Percentiles rank a stretch among this genome's conserved stretches.
phyloP scores from a whole-genome alignment of 2,797 vertebrate genomes.

The Periparus ater region DNA sequence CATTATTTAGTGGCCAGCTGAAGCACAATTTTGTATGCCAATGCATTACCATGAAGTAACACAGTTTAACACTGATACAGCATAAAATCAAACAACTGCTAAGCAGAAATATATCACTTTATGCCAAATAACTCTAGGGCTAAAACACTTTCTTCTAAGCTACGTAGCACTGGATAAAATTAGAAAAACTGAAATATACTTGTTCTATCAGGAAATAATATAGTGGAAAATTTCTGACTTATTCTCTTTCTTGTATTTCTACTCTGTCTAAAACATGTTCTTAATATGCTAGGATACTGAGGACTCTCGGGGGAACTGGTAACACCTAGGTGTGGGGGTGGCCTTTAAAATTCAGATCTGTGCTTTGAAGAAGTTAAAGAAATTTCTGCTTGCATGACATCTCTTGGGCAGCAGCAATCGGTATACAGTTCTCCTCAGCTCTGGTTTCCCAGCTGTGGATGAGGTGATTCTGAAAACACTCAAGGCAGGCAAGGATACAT shows the following conservation, averaged over 20 bases:
- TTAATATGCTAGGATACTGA: neutral
- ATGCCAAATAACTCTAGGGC: neutral
- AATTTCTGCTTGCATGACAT: neutral
- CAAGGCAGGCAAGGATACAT: neutral
- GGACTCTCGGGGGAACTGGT: neutral
- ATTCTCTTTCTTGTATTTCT: neutral
- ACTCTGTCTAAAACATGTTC: neutral
- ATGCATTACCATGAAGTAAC: neutral
- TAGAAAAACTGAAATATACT: neutral
- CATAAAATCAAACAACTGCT: neutral
- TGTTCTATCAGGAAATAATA: neutral
- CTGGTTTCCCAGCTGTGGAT: neutral
- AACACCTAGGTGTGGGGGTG: neutral
- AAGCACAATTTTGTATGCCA: neutral
- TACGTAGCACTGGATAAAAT: neutral
- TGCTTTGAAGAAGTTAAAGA: neutral
- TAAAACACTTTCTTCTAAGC: neutral
- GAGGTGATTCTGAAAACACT: neutral
- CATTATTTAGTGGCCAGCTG: neutral
- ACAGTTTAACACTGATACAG: neutral
- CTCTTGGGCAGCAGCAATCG: neutral
- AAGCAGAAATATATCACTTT: neutral
- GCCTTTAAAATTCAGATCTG: neutral
- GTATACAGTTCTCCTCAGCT: neutral
- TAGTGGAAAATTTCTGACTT: neutral